A percentile compares a stretch with the other conserved stretches of the same genome.
Conservation (phyloP, 2,888 invertebrate genomes). For the Lacanobia oleracea region DNA sequence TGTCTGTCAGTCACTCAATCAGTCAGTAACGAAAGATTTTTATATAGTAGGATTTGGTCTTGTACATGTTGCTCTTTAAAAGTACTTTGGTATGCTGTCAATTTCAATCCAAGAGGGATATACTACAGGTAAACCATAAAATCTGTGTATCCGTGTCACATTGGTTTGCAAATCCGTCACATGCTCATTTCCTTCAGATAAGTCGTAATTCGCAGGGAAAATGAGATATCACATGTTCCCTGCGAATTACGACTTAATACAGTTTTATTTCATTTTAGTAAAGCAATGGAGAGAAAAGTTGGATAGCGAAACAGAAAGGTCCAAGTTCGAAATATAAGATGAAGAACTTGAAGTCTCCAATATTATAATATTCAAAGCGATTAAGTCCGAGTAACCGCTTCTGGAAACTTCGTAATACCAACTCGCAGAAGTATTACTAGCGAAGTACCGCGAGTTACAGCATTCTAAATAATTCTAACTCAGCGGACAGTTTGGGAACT, state of each 20-base stretch:
- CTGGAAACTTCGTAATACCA: constrained; percentile 36
- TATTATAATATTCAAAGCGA: constrained; percentile 20
- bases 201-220: constrained; percentile 16
- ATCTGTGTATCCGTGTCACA: not conserved
- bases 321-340: not conserved
- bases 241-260: too few relatives aligned
- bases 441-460: constrained; percentile 50
- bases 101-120: not conserved
- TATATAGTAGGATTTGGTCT: too few relatives aligned
- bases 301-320: not conserved
- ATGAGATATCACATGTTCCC: not conserved
- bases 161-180: constrained; percentile 34
- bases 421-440: constrained; percentile 42
- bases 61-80: not conserved
- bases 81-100: not conserved
- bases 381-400: constrained; percentile 25
- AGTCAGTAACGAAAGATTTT: too few relatives aligned
- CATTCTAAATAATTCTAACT: constrained; percentile 65
- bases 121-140: constrained; percentile 21
- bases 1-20: too few relatives aligned
- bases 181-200: constrained; percentile 26
- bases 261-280: too few relatives aligned
- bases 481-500: constrained; percentile 68
- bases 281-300: not conserved
- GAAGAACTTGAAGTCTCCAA: not conserved